Evolutionary conservation across 2,113 vertebrate genomes (phyloP).

Genomic region (Pteropus alecto): DNA sequence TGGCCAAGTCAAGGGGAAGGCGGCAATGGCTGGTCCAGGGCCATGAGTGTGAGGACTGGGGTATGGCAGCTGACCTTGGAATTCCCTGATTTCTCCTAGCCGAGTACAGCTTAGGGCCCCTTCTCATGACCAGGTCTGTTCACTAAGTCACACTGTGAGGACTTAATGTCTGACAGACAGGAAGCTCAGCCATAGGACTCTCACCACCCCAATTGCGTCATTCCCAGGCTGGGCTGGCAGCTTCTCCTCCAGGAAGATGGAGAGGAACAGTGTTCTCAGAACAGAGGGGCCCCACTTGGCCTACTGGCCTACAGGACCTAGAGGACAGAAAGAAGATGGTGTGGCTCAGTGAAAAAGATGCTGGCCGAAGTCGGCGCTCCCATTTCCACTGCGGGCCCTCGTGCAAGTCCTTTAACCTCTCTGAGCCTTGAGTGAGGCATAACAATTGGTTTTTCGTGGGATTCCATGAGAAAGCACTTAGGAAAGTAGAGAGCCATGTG

Average conservation of each 20-base stretch:
- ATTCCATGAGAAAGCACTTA: not conserved
- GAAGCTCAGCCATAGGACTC: not conserved
- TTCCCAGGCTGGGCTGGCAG: not conserved
- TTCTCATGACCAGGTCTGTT: not conserved
- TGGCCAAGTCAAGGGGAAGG: not conserved
- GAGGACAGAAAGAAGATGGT: not conserved
- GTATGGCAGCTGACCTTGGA: not conserved
- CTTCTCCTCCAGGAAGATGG: not conserved
- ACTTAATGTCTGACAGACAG: not conserved
- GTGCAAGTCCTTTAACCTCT: not conserved
- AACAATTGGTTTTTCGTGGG: not conserved
- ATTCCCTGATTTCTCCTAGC: not conserved
- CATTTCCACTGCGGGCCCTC: not conserved
- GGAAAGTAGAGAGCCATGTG: not conserved
- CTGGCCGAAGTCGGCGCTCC: fast-evolving
- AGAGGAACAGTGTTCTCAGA: not conserved
- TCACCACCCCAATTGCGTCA: not conserved
- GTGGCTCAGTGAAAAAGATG: not conserved
- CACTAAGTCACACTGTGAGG: not conserved
- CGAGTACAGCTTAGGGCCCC: not conserved
- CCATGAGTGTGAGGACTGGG: not conserved
- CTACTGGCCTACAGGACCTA: not conserved
- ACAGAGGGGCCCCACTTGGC: not conserved
- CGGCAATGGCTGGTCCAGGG: not conserved
- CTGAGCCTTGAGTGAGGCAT: not conserved